Evolutionary conservation across 2,113 vertebrate species (phyloP).

Genomic region (Lynx canadensis): DNA sequence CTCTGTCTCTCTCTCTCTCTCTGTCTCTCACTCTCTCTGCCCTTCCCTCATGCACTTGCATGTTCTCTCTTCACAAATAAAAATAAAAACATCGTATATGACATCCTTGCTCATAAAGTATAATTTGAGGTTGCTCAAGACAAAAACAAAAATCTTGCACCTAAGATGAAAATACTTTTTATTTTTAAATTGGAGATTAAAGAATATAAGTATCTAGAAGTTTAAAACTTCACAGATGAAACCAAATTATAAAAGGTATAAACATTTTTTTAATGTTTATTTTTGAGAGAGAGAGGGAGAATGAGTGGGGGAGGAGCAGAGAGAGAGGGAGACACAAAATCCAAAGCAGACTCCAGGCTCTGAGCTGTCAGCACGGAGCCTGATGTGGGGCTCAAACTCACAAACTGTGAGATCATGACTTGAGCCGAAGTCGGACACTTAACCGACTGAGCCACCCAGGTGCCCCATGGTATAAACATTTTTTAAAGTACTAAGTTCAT

Average conservation of each 20-base stretch:
- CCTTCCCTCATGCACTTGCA: too few species aligned
- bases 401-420: too few species aligned
- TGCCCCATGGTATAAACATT: not conserved
- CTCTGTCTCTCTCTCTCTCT: too few species aligned
- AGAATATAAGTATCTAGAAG: not conserved
- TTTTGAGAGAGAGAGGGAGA: too few species aligned
- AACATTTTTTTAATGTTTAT: not conserved
- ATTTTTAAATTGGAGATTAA: not conserved
- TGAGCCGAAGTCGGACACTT: too few species aligned
- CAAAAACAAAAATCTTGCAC: not conserved
- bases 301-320: too few species aligned
- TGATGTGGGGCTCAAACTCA: too few species aligned
- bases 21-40: too few species aligned
- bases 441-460: too few species aligned
- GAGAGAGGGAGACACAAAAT: too few species aligned
- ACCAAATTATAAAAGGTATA: not conserved
- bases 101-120: not conserved
- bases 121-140: constrained; percentile 26
- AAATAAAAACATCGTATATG: not conserved
- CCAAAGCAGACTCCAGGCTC: too few species aligned
- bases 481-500: not conserved
- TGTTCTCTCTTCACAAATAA: not conserved
- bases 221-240: constrained; percentile 1
- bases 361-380: not conserved
- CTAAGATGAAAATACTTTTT: constrained; percentile 28